Percentiles rank a stretch among this genome's conserved stretches.
phyloP scores from a whole-genome alignment of 64 coral and sea anemone genomes.

The Actinia equina region DNA sequence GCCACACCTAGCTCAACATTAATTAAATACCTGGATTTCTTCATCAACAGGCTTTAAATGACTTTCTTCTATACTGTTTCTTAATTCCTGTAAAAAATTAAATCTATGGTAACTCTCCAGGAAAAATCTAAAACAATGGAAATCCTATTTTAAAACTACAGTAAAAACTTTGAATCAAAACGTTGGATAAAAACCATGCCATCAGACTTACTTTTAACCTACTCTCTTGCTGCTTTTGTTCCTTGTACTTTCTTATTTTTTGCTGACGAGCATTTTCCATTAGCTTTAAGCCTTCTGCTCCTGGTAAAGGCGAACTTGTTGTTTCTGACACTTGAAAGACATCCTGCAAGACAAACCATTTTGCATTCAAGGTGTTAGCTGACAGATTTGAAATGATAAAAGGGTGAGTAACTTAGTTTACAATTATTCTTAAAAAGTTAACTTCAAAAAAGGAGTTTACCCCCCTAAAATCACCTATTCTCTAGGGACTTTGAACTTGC shows the following conservation, averaged over 20 bases:
- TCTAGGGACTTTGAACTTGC: too few species aligned
- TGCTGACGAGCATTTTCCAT: conserved; percentile 77
- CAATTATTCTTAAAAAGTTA: too few species aligned
- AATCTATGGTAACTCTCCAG: neutral
- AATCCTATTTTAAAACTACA: too few species aligned
- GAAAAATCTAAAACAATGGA: too few species aligned
- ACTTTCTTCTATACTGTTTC: conserved; percentile 19
- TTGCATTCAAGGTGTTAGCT: neutral
- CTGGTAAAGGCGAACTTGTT: neutral
- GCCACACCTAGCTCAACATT: too few species aligned
- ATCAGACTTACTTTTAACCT: conserved; percentile 23
- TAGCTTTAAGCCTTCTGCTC: conserved; percentile 37
- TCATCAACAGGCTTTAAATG: conserved; percentile 44
- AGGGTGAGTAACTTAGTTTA: too few species aligned
- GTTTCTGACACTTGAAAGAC: neutral
- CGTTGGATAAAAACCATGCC: too few species aligned
- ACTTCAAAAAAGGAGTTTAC: too few species aligned
- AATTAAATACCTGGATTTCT: conserved; percentile 50
- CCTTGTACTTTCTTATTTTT: conserved; percentile 90
- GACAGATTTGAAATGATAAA: too few species aligned
- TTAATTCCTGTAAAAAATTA: conserved; percentile 54
- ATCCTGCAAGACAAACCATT: neutral
- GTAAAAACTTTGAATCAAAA: too few species aligned
- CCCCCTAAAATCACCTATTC: too few species aligned
- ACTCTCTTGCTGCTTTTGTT: conserved; percentile 84